phyloP scores from a whole-genome alignment of 2,888 invertebrate species.

The Cephus nigrinus region DNA sequence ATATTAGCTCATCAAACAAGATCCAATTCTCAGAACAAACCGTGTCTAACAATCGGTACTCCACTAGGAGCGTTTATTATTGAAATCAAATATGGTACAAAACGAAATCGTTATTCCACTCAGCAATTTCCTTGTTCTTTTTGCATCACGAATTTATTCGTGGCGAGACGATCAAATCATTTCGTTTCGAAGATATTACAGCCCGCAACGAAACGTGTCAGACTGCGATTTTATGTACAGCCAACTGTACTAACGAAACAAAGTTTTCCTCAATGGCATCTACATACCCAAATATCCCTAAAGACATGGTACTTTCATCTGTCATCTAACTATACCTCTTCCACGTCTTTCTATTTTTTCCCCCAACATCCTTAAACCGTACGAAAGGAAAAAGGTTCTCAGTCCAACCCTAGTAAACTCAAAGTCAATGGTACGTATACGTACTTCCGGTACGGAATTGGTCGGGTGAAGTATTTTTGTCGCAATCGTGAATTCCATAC shows the following conservation, averaged over 20 bases:
- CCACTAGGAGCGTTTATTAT: neutral
- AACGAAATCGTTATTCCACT: neutral
- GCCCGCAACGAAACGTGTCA: neutral
- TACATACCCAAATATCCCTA: neutral
- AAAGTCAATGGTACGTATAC: neutral
- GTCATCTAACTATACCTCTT: neutral
- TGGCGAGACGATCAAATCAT: constrained; percentile 21
- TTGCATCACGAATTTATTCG: constrained; percentile 27
- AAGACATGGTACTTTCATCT: neutral
- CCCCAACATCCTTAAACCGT: neutral
- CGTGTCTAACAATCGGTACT: neutral
- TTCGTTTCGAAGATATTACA: constrained; percentile 17
- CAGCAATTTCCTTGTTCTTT: constrained; percentile 22
- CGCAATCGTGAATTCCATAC: neutral
- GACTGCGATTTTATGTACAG: neutral
- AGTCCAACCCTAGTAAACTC: neutral
- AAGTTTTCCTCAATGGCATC: neutral
- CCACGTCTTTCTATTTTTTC: neutral
- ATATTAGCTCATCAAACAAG: neutral
- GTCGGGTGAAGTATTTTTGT: neutral
- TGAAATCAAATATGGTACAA: neutral
- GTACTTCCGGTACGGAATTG: neutral
- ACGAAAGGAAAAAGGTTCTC: neutral
- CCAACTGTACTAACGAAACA: neutral
- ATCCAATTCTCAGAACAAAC: neutral